These are phyloP conservation scores for Drosophila lutescens DNA, from an alignment of 2,888 invertebrate species.

Conservation along the genomic window DNA sequence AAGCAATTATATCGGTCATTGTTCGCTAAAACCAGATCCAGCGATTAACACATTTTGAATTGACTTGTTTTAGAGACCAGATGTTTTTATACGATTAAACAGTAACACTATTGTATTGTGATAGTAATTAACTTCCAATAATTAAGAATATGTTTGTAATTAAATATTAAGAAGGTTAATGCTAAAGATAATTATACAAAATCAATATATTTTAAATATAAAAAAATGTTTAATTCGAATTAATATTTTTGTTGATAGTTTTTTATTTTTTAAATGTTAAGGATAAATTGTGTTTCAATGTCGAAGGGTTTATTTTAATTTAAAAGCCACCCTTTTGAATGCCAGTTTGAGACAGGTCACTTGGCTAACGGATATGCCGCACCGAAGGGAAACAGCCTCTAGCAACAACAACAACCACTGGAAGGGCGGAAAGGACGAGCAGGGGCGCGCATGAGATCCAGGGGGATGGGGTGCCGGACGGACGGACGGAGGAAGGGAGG, in stretches of 20 bases:
- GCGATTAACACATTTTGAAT: background rate
- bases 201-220: no score
- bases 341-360: background rate
- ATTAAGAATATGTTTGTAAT: background rate
- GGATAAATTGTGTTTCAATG: no score
- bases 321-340: background rate
- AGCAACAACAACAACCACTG: slow-evolving; percentile 46
- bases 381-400: slow-evolving; percentile 43
- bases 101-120: background rate
- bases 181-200: no score
- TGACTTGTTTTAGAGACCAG: background rate
- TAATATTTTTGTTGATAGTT: no score
- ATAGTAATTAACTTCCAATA: background rate
- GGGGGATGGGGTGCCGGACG: slow-evolving; percentile 17
- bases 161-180: no score
- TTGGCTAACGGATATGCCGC: slow-evolving; percentile 3
- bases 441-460: slow-evolving; percentile 7
- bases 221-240: no score
- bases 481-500: slow-evolving; percentile 46
- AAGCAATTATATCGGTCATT: slow-evolving; percentile 6
- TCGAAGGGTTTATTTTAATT: background rate
- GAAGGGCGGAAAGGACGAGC: slow-evolving; percentile 42
- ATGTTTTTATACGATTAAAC: background rate
- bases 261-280: no score
- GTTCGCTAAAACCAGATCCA: slow-evolving; percentile 8